Conservation (phyloP, 2,797 vertebrate species). For the Champsocephalus esox region DNA sequence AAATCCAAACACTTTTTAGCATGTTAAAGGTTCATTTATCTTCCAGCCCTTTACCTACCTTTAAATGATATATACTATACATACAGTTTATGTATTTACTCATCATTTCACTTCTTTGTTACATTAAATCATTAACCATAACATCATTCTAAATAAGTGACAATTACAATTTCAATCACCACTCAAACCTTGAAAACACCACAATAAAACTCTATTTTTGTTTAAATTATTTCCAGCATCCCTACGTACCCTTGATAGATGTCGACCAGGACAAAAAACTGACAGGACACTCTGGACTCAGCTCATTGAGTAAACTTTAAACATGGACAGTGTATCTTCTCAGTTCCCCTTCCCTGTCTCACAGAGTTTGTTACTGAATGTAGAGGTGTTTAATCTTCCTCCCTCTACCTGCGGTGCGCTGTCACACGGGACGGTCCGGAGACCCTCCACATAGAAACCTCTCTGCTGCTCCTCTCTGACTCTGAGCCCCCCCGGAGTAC, state of each 20-base stretch:
- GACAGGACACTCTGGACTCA: background rate
- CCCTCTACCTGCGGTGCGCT: slow-evolving; percentile 81
- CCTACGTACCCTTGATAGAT: background rate
- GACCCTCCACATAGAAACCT: slow-evolving; percentile 92
- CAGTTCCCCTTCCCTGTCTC: background rate
- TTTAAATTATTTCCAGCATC: too few species aligned
- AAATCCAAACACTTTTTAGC: too few species aligned
- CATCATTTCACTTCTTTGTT: too few species aligned
- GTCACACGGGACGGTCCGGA: slow-evolving; percentile 88
- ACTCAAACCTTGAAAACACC: too few species aligned
- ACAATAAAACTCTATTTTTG: too few species aligned
- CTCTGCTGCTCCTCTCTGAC: slow-evolving; percentile 89
- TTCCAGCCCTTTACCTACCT: too few species aligned
- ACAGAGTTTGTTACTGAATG: background rate
- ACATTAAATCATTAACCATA: too few species aligned
- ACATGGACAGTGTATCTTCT: background rate
- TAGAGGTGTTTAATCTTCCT: background rate
- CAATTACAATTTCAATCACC: too few species aligned
- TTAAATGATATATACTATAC: too few species aligned
- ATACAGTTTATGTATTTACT: too few species aligned
- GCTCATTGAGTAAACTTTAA: background rate
- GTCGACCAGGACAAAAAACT: background rate
- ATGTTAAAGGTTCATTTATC: too few species aligned
- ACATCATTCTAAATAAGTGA: too few species aligned
- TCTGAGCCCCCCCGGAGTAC: slow-evolving; percentile 83